These are phyloP conservation scores for Alligator mississippiensis DNA, from an alignment of 2,113 vertebrate genomes.

Conservation along the genomic window DNA sequence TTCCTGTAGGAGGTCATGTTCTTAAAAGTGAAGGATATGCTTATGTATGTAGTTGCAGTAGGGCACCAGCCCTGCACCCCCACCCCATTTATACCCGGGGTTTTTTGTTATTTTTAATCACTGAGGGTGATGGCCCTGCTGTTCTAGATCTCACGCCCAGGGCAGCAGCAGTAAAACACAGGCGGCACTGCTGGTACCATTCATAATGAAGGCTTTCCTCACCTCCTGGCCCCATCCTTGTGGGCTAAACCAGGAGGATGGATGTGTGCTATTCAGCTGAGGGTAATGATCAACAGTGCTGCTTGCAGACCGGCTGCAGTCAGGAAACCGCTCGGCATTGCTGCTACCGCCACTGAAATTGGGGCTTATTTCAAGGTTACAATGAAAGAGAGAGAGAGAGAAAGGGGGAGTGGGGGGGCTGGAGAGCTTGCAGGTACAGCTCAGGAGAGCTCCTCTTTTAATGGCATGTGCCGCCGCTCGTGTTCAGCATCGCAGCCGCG, in stretches of 20 bases:
- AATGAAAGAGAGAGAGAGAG: neutral
- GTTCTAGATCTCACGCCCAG: neutral
- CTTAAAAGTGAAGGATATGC: neutral
- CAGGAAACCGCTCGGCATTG: too few species aligned
- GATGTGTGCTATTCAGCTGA: too few species aligned
- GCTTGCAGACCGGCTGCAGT: too few species aligned
- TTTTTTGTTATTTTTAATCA: neutral
- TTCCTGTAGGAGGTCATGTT: neutral
- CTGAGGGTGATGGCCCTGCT: neutral
- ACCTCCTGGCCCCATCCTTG: too few species aligned
- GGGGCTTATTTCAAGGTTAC: too few species aligned
- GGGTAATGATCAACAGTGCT: neutral
- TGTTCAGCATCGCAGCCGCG: fast-evolving
- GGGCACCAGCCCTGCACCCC: neutral
- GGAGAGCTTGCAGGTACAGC: fast-evolving
- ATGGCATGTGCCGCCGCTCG: fast-evolving
- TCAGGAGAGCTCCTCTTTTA: neutral
- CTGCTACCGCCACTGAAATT: too few species aligned
- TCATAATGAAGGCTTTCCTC: too few species aligned
- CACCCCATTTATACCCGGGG: too few species aligned
- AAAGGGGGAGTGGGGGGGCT: neutral
- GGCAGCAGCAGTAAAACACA: neutral
- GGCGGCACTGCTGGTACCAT: too few species aligned
- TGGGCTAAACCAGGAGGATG: too few species aligned
- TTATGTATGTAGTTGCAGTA: neutral